Conservation (phyloP, 2,797 vertebrate species). For the Yasuhikotakia modesta region DNA sequence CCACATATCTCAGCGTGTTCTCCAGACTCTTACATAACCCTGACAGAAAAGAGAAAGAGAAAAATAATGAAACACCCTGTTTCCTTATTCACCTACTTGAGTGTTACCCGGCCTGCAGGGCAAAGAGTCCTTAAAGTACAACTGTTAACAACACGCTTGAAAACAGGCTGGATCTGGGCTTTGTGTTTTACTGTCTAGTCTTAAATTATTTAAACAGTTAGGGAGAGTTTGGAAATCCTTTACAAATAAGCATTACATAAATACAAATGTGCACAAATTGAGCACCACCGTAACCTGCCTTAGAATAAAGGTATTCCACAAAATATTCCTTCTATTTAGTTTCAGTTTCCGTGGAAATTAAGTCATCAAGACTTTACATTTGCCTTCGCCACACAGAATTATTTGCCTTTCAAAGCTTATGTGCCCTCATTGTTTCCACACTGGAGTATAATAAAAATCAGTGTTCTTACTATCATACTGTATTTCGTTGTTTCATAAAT, state of each 20-base stretch:
- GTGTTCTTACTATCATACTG: no score
- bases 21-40: constrained; percentile 37
- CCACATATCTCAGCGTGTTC: constrained; percentile 6
- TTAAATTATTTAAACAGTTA: no score
- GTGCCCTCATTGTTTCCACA: constrained; percentile 21
- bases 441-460: constrained; percentile 7
- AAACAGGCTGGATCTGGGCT: no score
- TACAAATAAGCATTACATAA: no score
- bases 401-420: constrained; percentile 38
- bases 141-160: not conserved
- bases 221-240: no score
- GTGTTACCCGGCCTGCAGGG: constrained; percentile 65
- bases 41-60: constrained; percentile 32
- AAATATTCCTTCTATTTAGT: not conserved
- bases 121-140: constrained; percentile 64
- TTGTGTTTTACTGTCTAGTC: no score
- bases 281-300: no score
- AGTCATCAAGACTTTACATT: constrained; percentile 31
- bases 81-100: constrained; percentile 67
- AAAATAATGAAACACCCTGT: constrained; percentile 33
- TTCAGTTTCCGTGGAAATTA: constrained; percentile 14
- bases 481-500: no score
- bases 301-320: not conserved
- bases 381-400: constrained; percentile 1
- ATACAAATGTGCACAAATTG: no score